Base-by-base conservation (phyloP, 2,797 vertebrate species). In the Acridotheres tristis region DNA sequence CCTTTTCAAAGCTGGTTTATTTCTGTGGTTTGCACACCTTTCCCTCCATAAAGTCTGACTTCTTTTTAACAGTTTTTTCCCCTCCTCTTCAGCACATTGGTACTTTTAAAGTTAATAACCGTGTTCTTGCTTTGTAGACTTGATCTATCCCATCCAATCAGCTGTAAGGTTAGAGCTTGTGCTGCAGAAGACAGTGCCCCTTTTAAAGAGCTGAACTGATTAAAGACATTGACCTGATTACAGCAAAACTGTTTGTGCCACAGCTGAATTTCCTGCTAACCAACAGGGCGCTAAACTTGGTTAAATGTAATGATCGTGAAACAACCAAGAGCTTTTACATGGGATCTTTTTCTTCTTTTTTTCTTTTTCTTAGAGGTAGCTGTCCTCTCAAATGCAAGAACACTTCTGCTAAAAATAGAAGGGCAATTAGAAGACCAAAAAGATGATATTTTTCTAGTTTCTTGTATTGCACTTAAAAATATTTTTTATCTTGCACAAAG, bases 401-500 rank as follows among this genome's bases (percentile, higher is more conserved):
- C 74, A 36, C 88, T 92, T 79, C 65, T 85, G 78, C 79, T 90
- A 90, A 96, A 96, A 87, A 62, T 82, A 92, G 79, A 88, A 95
- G 90, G 68, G 86, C 86, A 81, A 38, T 83, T 76, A 79, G 88
- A 96, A 91, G 63, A 93, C 89, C 89, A 91, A 91, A 88, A 81
- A 93, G 36, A 87, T 81, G 25, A 32, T 96, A 76, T 78, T 90
- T 90, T 96, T 96, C 93, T 93, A 95, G 75, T 94, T 86, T 90
- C 51, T 73, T 30, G 76, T 97, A 91, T 86, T 94, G 97, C 92
- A 86, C 86, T 96, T 96, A 75, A 91, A 91, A 87, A 19, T 38
- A 65, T 96, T 96, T 95, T 95, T 98, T 96, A 90, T 85, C 96
- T 97, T 97, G 96, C 95, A 96, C 97, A 97, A 96, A 94, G 61